Conservation (phyloP, 2,797 vertebrate species). For the Podarcis lilfordi region DNA sequence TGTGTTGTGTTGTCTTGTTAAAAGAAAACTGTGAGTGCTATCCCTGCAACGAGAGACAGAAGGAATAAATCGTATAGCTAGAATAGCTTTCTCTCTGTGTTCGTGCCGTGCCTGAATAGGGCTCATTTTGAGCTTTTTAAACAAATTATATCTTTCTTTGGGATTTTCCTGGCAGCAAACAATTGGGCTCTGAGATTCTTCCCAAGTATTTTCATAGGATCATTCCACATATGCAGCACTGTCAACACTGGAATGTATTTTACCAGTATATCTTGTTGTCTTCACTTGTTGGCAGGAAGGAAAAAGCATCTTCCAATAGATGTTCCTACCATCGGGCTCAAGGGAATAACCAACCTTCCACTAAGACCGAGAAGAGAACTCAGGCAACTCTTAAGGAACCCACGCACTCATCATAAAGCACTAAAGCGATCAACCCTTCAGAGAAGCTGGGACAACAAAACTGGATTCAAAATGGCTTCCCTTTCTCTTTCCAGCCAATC, state of each 20-base stretch:
- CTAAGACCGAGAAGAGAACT: constrained; percentile 72
- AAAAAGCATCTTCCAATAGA: constrained; percentile 67
- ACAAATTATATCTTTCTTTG: background rate
- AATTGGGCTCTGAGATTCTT: background rate
- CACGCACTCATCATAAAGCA: constrained; percentile 50
- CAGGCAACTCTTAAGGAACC: constrained; percentile 72
- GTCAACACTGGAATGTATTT: constrained; percentile 1
- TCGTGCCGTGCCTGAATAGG: background rate
- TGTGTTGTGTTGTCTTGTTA: background rate
- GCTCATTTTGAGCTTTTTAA: background rate
- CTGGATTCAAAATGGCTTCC: constrained; percentile 16
- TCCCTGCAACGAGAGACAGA: background rate
- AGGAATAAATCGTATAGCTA: background rate
- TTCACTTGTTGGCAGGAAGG: constrained; percentile 70
- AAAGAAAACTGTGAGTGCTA: background rate
- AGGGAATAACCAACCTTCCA: constrained; percentile 56
- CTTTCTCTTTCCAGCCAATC: constrained; percentile 54
- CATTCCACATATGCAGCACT: accelerated
- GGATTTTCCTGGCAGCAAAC: constrained; percentile 49
- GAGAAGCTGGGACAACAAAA: background rate
- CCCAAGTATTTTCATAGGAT: background rate
- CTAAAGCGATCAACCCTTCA: constrained; percentile 32
- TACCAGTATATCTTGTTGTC: background rate
- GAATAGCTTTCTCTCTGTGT: background rate
- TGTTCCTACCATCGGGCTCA: constrained; percentile 54